Base-by-base conservation (phyloP, 2,888 invertebrate genomes). In the Rutpela maculata region DNA sequence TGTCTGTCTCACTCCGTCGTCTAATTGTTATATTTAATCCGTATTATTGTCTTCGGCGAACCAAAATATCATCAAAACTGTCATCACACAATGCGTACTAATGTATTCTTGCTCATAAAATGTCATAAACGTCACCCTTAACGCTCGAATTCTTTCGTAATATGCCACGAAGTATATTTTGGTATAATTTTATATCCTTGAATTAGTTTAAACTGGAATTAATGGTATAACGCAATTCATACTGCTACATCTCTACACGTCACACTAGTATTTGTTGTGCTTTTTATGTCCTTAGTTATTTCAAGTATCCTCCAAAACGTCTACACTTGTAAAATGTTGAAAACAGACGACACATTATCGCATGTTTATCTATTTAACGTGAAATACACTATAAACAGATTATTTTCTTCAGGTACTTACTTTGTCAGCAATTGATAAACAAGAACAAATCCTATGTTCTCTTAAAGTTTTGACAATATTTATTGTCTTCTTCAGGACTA, bases 11-110 rank as follows among this genome's bases (percentile, higher is more conserved):
- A 83, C 81, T 84, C 82, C 83, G 81, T 79, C 83, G 86, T 87
- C 89, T 89, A 89, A 89, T 89, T 89, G 89, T 87, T 87, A 87
- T 86, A 88, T 88, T 88, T 89, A 89, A 89, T 89, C 89, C 89
- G 87, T 86, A 88, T 89, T 89, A 89, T 89, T 89, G 89, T 89
- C 88, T 88, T 86, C 84, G 84, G 85, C 80, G 84, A 86, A 85
- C 85, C 86, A 87, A 88, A 88, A 87, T 86, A 88, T 86, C 88
- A 87, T 86, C 87, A 85, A 78, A 84, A 84, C 86, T 87, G 88
- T 89, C 88, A 87, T 85, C 86, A 82, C 84, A 87, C 88, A 88
- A 88, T 88, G 86, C 84, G 80, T 82, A 67, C 71, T 83, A 86
- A 86, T 84, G 83, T 85, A 86, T 86, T 84, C 84, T 82, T 79